Base-by-base conservation (phyloP, 2,888 invertebrate species). In the Panzeria rudis region DNA sequence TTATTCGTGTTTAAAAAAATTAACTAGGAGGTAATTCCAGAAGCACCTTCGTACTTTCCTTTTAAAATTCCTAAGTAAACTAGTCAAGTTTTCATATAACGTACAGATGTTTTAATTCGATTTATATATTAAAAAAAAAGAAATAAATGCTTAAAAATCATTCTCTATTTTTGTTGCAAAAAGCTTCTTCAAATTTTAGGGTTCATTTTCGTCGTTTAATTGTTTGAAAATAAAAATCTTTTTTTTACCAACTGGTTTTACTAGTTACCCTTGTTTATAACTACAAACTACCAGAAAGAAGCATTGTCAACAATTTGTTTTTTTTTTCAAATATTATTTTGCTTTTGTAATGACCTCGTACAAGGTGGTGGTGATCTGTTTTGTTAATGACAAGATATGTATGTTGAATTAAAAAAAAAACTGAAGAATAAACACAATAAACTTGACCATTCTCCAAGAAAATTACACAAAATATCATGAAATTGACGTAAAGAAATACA, bases 331-430 rank as follows among this genome's bases (percentile, higher is more conserved):
- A 73, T 54, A 56, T 38, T 29, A 61, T 61, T 78, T 69, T 66
- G 32, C 32, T 54, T 80, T 73, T 85, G 77, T 69, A 85, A 85
- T 85, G 82, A 85, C 85, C 85, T 85, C 84, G 52, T 38, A 81
- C 56, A 78, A 79, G 82, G 82, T 75, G 85, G 82, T 85, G 85
- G 82, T 82, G 82, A 82, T 85, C 59, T 78, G 38, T 35, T 64
- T 73, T 68, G 23, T 61, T 83, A 59, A 68, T 62, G 52, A 47
- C 47, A 66, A 68, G 52, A 47, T 44, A 77, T 77, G 29, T 44
- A 77, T 77, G 29, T 66, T 73, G 52, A 62, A 76, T 82, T 44
- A 78, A 41, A n/a, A n/a, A 2, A 29, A 59, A 47, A 1, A 35
- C 32, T 2, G 25, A 20, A 13, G 4, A 66, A 68, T n/a, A 38